Base-by-base conservation (phyloP, 1,140 invertebrate genomes). In the Drosophila murphyi region DNA sequence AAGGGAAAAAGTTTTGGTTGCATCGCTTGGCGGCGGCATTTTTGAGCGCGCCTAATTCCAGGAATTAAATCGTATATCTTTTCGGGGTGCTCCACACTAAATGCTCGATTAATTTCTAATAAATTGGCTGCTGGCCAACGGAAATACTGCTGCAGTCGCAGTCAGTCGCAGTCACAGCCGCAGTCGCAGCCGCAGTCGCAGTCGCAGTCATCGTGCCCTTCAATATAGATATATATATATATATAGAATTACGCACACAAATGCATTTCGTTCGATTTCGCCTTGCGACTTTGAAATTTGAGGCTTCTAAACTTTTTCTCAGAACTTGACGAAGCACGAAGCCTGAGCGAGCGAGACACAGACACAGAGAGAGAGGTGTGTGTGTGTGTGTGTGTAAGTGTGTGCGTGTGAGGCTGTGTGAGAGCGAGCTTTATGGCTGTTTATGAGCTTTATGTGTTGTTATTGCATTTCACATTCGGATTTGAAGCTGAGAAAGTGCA, bases 81-180 rank as follows among this genome's bases (percentile, higher is more conserved):
- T 43, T 59, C 5, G 39, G 47, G 60, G n/a, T 59, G 47, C 54
- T 43, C 41, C 39, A 31, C 43, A 70, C 65, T 90, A 91, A 91
- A 90, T 90, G 87, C 87, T 90, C 87, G 87, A 90, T 90, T 90
- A 90, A 85, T 90, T 90, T 90, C 87, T 90, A 90, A 90, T 90
- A 90, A 90, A 90, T 87, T 90, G 88, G 82, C 62, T 59, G 69
- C 60, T 61, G 59, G 56, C 31, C 56, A 72, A 47, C 57, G 72
- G 73, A 88, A 80, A 88, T 89, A 75, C 75, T 87, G 78, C 75
- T 87, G 82, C 82, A 85, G 81, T 76, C 70, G 54, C 47, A 72
- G 47, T 70, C 71, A 81, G 78, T 48, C 68, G 60, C 31, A 56
- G 55, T 43, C 37, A 8, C 54, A 57, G 37, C n/a, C 28, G 55